Evolutionary conservation across 2,888 invertebrate species (phyloP).

Genomic region (Cacoxenus indagator): DNA sequence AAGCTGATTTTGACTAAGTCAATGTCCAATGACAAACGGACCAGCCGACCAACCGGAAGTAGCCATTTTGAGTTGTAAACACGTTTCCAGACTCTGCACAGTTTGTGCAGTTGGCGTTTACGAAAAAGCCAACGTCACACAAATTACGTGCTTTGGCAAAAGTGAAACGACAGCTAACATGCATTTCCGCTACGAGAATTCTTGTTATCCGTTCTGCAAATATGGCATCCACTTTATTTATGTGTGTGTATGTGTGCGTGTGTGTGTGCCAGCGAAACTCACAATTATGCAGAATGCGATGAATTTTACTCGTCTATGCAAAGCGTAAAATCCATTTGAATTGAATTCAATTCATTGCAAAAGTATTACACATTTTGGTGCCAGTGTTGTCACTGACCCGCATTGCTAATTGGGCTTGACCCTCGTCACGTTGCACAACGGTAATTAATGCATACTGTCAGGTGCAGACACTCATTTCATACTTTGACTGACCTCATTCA

Average conservation of each 20-base stretch:
- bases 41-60: not conserved
- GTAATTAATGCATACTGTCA: not conserved
- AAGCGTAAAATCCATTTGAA: not conserved
- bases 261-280: too few species aligned
- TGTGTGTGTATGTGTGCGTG: too few species aligned
- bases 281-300: too few species aligned
- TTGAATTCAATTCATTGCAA: too few species aligned
- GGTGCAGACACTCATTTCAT: not conserved
- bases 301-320: too few species aligned
- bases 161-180: constrained; percentile 3
- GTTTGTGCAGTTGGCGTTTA: not conserved
- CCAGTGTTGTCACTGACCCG: not conserved
- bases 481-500: not conserved
- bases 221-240: too few species aligned
- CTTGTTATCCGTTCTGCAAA: too few species aligned
- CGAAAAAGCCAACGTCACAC: not conserved
- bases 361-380: too few species aligned
- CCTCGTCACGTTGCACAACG: not conserved
- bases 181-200: constrained; percentile 8
- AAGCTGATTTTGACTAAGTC: not conserved
- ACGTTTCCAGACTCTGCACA: not conserved
- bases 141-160: not conserved
- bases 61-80: constrained; percentile 1
- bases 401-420: not conserved
- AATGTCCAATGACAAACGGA: not conserved